These are phyloP conservation scores for Lagocephalus sceleratus DNA, from an alignment of 2,797 vertebrate species.

Conservation along the genomic window DNA sequence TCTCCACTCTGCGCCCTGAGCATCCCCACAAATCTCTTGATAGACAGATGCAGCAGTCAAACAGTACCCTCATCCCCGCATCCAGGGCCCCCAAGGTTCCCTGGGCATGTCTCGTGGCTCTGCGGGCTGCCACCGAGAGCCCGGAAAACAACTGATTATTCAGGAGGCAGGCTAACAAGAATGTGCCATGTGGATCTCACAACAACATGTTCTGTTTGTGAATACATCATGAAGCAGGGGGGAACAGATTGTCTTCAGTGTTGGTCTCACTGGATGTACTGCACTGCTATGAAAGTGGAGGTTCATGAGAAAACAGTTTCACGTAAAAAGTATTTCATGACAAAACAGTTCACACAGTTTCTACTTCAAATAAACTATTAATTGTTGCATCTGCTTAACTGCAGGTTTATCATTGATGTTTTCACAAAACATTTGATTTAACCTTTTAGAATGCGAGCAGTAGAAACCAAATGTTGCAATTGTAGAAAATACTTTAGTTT, in stretches of 20 bases:
- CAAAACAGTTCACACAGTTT: no score
- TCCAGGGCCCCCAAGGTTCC: constrained; percentile 39
- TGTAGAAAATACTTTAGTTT: no score
- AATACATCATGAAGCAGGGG: constrained; percentile 57
- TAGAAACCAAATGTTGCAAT: no score
- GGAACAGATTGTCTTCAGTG: constrained; percentile 44
- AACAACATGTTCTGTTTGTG: constrained; percentile 59
- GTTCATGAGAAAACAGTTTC: constrained; percentile 19
- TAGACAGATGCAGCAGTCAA: constrained; percentile 61
- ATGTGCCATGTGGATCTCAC: constrained; percentile 58
- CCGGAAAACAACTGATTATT: constrained; percentile 67
- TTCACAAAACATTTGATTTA: no score
- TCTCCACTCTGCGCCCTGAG: constrained; percentile 66
- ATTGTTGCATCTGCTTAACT: constrained; percentile 3
- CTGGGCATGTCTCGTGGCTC: constrained; percentile 49
- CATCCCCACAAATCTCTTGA: constrained; percentile 71
- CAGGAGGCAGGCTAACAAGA: constrained; percentile 62
- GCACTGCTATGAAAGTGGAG: constrained; percentile 19
- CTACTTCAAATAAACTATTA: constrained; percentile 12
- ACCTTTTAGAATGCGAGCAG: no score
- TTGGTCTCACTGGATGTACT: constrained; percentile 24
- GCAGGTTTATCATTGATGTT: no score
- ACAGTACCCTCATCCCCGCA: constrained; percentile 29
- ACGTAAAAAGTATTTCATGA: constrained; percentile 17
- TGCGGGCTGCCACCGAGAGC: constrained; percentile 45